phyloP scores from a whole-genome alignment of 2,797 vertebrate genomes.

The Chloroceryle inda region DNA sequence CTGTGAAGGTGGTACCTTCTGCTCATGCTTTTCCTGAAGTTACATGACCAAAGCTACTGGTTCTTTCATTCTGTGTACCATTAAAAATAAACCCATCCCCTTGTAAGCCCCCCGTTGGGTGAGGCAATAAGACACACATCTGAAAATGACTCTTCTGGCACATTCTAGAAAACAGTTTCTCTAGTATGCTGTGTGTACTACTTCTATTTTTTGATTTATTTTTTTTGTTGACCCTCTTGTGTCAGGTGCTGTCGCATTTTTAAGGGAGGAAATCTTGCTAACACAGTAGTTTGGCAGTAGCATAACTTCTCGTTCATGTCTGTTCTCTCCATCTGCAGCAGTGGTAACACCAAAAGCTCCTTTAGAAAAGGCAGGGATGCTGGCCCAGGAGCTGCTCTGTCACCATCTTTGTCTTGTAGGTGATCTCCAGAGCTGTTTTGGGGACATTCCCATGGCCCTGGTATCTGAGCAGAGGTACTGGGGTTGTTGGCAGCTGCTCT shows the following conservation, averaged over 20 bases:
- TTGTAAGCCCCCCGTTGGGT: background rate
- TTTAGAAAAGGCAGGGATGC: background rate
- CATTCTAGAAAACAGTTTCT: background rate
- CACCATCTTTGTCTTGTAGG: rapidly evolving
- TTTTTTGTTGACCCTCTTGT: background rate
- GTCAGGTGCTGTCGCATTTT: background rate
- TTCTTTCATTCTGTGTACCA: background rate
- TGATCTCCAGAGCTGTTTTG: background rate
- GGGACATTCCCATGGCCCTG: background rate
- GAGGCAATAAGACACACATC: background rate
- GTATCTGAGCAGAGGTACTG: background rate
- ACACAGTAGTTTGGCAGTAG: background rate
- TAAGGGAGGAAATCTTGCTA: background rate
- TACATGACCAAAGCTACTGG: rapidly evolving
- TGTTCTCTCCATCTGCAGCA: background rate
- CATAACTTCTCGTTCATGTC: background rate
- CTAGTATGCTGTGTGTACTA: background rate
- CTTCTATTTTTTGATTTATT: rapidly evolving
- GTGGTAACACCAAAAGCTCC: background rate
- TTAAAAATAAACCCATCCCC: background rate
- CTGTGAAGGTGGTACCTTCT: background rate
- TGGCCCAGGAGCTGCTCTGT: rapidly evolving
- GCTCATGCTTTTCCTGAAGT: background rate
- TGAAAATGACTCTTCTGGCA: background rate
- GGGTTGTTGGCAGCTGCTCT: background rate